Evolutionary conservation across 2,113 vertebrate species (phyloP), one percentile per base, ranked within the genome.

Genomic region (Rhabdornis inornatus): DNA sequence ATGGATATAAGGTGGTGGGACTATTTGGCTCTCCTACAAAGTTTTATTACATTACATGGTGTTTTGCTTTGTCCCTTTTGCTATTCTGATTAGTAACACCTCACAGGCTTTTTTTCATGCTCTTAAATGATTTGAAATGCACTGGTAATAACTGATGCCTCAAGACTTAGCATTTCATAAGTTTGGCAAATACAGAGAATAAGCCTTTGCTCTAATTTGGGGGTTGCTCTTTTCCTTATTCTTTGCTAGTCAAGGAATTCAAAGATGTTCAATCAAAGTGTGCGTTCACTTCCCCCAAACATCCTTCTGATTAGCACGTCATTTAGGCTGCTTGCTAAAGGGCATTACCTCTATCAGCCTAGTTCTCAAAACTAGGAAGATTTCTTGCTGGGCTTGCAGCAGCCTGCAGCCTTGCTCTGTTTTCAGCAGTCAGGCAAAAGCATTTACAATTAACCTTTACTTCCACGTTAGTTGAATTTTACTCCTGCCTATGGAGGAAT

Each of bases 291-390:
- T 90, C 74, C 66, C 55, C 79, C 70, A 85, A 83, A 87, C 89
- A 92, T 89, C 64, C 37, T 60, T 91, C 93, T 96, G 96, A 95
- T 96, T 95, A 96, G 90, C 74, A 91, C 92, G 55, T 95, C 84
- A 89, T 96, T 95, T 91, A 96, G 93, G 78, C 74, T 76, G 47
- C 87, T 94, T 94, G 80, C 92, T 96, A 95, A 96, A 96, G 96
- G 97, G 85, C 95, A 95, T 91, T 94, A 82, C 89, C 95, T 98
- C 95, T 83, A 95, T 97, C 93, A 98, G 93, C 95, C 98, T 98
- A 96, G 87, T 98, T 98, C 98, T 97, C 97, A 93, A 97, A 97
- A 92, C 74, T 70, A 88, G 92, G 96, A 96, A 97, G 96, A 97
- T 94, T 95, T 97, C 96, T 96, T 98, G 96, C 97, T 97, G 96